Conservation (phyloP, 2,888 invertebrate genomes). For the Cyclophora albipunctata region DNA sequence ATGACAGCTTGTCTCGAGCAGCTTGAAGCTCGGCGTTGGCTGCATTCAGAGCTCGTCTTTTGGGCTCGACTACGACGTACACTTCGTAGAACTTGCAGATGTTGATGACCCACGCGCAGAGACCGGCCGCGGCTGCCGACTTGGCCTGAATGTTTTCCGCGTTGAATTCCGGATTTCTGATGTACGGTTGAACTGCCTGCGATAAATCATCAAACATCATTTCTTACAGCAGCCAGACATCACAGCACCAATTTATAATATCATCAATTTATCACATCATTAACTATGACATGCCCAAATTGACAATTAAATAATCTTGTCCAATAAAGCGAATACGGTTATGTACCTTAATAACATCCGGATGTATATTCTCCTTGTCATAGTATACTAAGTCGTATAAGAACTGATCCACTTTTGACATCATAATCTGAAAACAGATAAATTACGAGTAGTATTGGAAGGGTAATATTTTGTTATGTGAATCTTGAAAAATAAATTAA, state of each 20-base stretch:
- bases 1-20: slow-evolving; percentile 86
- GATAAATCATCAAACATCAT: neutral
- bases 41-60: slow-evolving; percentile 87
- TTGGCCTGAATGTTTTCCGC: slow-evolving; percentile 89
- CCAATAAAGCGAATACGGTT: no score
- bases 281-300: no score
- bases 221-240: no score
- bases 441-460: no score
- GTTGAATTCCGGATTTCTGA: slow-evolving; percentile 85
- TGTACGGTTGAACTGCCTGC: slow-evolving; percentile 75
- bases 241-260: no score
- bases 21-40: slow-evolving; percentile 89
- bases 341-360: slow-evolving; percentile 87
- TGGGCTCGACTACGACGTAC: slow-evolving; percentile 93
- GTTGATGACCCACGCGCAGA: slow-evolving; percentile 96
- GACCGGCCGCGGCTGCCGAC: slow-evolving; percentile 92
- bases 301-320: no score
- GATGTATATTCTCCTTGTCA: slow-evolving; percentile 94
- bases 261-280: no score
- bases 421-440: slow-evolving; percentile 75
- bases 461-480: no score
- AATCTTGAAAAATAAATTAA: neutral
- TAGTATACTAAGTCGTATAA: slow-evolving; percentile 87
- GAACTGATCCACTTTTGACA: slow-evolving; percentile 93
- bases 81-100: slow-evolving; percentile 92